These are phyloP conservation scores for Lophura nycthemera DNA, from an alignment of 2,113 vertebrate species.

Conservation along the genomic window DNA sequence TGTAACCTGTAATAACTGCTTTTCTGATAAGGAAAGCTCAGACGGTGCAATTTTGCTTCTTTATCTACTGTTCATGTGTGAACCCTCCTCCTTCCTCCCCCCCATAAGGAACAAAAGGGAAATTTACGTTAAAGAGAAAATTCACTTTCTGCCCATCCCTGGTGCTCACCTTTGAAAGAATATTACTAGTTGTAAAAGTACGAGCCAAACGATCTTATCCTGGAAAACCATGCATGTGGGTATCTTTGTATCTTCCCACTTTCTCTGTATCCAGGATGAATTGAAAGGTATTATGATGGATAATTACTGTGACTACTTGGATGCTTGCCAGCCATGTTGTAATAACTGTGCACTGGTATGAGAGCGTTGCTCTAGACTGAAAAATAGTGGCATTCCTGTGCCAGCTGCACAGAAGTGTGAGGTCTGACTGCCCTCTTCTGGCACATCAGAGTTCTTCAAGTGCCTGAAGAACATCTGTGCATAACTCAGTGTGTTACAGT, in stretches of 20 bases:
- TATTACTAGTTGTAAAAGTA: not conserved
- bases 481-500: not conserved
- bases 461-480: not conserved
- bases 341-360: not conserved
- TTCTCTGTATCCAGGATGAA: not conserved
- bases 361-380: not conserved
- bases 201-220: not conserved
- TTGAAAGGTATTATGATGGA: not conserved
- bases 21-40: not conserved
- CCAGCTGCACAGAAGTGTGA: not conserved
- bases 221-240: not conserved
- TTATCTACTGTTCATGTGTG: not conserved
- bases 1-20: not conserved
- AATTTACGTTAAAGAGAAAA: not conserved
- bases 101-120: not conserved
- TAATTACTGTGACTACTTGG: not conserved
- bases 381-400: accelerated
- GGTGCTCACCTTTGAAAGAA: not conserved
- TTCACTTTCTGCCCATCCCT: not conserved
- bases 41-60: not conserved
- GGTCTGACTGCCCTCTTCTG: not conserved
- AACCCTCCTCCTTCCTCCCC: accelerated
- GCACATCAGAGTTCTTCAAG: not conserved
- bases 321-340: not conserved
- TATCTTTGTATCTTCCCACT: not conserved